Percentiles rank a stretch among this genome's conserved stretches.
Evolutionary conservation across 2,113 vertebrate genomes (phyloP).

Genomic region (Indicator indicator): DNA sequence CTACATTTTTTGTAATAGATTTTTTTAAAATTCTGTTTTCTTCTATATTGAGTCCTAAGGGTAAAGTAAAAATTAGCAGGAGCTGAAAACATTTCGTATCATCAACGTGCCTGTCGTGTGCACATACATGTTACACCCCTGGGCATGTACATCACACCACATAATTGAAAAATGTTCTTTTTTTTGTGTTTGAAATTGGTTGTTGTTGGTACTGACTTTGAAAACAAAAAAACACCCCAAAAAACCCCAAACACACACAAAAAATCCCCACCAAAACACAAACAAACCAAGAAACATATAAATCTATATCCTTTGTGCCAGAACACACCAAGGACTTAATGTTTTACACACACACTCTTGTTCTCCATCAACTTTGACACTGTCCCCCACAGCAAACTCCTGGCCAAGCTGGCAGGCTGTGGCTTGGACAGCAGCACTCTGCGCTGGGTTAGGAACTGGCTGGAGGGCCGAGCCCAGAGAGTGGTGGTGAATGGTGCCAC

Average conservation of each 20-base stretch:
- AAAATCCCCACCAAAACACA: no score
- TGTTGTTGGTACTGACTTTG: not conserved
- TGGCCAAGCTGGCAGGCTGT: no score
- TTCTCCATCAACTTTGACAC: not conserved
- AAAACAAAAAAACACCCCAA: no score
- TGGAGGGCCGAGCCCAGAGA: no score
- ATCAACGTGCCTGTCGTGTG: not conserved
- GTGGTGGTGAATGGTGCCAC: no score
- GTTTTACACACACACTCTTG: not conserved
- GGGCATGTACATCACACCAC: not conserved
- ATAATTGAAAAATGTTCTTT: not conserved
- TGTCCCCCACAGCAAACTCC: no score
- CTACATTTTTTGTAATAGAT: not conserved
- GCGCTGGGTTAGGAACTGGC: no score
- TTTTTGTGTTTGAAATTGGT: not conserved
- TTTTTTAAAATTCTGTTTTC: not conserved
- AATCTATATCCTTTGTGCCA: not conserved
- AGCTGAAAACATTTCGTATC: not conserved
- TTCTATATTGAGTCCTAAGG: not conserved
- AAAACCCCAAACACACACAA: no score
- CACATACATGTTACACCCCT: not conserved
- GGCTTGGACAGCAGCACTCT: no score
- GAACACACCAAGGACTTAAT: not conserved
- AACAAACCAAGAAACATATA: not conserved
- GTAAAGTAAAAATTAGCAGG: not conserved